Conservation (phyloP, 2,113 vertebrate species). For the Chiloscyllium plagiosum region DNA sequence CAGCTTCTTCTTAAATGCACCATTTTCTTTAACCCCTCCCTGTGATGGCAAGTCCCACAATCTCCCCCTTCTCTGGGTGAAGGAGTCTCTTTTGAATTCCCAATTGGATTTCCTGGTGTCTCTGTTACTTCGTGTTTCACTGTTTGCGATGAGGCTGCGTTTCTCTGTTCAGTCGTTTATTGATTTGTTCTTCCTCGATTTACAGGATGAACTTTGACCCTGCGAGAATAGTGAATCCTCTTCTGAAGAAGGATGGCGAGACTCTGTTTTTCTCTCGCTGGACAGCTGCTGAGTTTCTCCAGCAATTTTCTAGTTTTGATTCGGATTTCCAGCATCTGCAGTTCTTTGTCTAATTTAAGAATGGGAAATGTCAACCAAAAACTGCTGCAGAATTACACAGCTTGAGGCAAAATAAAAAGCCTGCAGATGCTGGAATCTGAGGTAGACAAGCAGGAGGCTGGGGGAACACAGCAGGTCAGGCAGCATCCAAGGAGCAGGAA, state of each 20-base stretch:
- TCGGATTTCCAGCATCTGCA: too few species aligned
- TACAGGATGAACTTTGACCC: not conserved
- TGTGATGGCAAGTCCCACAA: not conserved
- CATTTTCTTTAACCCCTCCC: not conserved
- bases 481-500: too few species aligned
- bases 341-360: too few species aligned
- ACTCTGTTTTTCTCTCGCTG: too few species aligned
- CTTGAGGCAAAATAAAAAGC: too few species aligned
- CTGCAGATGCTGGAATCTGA: too few species aligned
- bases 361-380: too few species aligned
- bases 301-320: too few species aligned
- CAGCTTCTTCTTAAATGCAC: not conserved
- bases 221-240: not conserved
- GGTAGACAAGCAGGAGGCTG: too few species aligned
- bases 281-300: too few species aligned
- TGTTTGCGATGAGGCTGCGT: not conserved
- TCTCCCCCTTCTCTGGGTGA: not conserved
- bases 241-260: too few species aligned
- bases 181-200: not conserved
- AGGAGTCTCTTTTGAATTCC: not conserved
- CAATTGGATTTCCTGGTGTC: not conserved
- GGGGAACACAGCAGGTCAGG: too few species aligned
- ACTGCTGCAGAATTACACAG: not conserved
- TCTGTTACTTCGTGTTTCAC: not conserved
- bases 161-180: not conserved